phyloP scores from a whole-genome alignment of 1,140 invertebrate species.

The Aricia agestis region DNA sequence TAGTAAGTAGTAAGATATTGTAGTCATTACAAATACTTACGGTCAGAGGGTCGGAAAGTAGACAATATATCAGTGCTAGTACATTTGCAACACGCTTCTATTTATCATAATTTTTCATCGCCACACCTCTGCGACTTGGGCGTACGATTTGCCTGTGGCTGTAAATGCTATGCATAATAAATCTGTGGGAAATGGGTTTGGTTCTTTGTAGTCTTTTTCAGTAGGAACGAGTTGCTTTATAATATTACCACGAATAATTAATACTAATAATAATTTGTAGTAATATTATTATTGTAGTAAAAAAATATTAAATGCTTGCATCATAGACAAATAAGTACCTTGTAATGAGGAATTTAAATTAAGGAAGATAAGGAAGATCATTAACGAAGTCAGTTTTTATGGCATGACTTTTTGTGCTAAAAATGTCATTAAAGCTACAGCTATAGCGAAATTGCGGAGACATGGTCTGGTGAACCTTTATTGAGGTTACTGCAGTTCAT shows the following conservation, averaged over 20 bases:
- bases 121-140: background rate
- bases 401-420: background rate
- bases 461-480: background rate
- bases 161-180: background rate
- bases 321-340: background rate
- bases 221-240: background rate
- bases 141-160: background rate
- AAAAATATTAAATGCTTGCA: too few relatives aligned
- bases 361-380: background rate
- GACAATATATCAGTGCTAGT: background rate
- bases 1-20: too few relatives aligned
- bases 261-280: too few relatives aligned
- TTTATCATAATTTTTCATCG: background rate
- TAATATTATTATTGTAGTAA: too few relatives aligned
- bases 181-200: background rate
- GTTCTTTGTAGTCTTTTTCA: background rate
- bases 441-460: background rate
- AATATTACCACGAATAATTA: too few relatives aligned
- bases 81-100: background rate
- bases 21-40: background rate
- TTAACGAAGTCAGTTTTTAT: background rate
- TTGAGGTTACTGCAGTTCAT: background rate
- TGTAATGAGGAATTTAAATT: background rate
- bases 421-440: background rate
- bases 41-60: background rate